phyloP scores from a whole-genome alignment of 64 coral and sea anemone genomes.

The Pachyseris speciosa region DNA sequence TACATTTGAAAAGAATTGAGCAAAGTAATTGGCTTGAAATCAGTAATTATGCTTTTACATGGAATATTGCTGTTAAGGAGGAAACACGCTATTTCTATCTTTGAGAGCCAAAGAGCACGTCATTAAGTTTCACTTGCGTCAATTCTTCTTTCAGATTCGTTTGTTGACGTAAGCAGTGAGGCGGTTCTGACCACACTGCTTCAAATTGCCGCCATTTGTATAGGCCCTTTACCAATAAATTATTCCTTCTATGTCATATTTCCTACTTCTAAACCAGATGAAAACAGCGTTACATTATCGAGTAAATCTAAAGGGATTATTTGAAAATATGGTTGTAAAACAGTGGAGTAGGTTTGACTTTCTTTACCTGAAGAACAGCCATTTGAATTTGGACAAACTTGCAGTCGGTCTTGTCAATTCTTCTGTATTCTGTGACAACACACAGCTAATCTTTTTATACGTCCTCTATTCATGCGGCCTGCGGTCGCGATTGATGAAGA shows the following conservation, averaged over 20 bases:
- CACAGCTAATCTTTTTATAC: conserved; percentile 56
- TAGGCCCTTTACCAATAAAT: conserved; percentile 45
- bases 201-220: conserved; percentile 36
- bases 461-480: conserved; percentile 69
- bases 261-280: conserved; percentile 12
- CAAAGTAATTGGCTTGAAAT: conserved; percentile 3
- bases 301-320: conserved; percentile 15
- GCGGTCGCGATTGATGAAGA: conserved; percentile 70
- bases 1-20: conserved; percentile 13
- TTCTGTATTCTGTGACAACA: conserved; percentile 58
- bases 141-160: conserved; percentile 27
- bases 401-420: conserved; percentile 18
- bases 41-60: conserved; percentile 28
- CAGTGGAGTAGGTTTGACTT: conserved; percentile 53
- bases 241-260: conserved; percentile 24
- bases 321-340: conserved; percentile 30
- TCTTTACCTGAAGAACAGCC: conserved; percentile 86
- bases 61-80: conserved; percentile 28
- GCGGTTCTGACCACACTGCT: conserved; percentile 6
- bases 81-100: not conserved
- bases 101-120: not conserved
- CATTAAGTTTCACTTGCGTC: conserved; percentile 23
- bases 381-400: conserved; percentile 71
- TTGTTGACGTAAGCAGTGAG: conserved; percentile 24
- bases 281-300: conserved; percentile 37